phyloP scores from a whole-genome alignment of 2,797 vertebrate species.

The Leontocebus nigricollis region DNA sequence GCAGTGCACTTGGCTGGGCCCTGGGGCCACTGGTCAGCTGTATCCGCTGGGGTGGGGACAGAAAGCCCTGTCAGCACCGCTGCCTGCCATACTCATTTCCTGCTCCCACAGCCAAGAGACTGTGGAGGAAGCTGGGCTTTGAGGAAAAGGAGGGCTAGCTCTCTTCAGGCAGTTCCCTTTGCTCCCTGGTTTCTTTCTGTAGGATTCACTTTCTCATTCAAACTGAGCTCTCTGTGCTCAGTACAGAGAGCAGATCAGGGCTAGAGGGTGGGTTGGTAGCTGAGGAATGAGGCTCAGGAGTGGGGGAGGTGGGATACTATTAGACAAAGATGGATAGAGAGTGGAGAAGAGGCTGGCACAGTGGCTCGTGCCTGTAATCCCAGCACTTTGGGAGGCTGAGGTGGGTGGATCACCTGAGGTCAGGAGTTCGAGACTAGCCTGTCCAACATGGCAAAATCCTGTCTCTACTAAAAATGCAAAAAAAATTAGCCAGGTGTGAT shows the following conservation, averaged over 20 bases:
- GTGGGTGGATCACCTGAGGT: too few species aligned
- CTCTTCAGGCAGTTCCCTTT: background rate
- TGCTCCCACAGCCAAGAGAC: background rate
- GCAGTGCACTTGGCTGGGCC: background rate
- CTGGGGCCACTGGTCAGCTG: slow-evolving; percentile 22
- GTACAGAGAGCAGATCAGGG: background rate
- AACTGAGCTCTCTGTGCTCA: background rate
- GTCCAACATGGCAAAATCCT: too few species aligned
- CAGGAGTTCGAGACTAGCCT: too few species aligned
- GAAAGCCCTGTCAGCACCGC: slow-evolving; percentile 36
- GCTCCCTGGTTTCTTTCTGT: background rate
- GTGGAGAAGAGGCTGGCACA: background rate
- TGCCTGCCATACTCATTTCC: slow-evolving; percentile 42
- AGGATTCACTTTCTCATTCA: background rate
- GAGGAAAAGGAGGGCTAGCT: background rate
- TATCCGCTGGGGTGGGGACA: slow-evolving; percentile 31
- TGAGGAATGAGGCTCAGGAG: background rate
- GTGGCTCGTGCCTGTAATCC: too few species aligned
- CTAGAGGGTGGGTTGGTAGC: background rate
- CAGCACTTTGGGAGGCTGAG: too few species aligned
- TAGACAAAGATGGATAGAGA: background rate
- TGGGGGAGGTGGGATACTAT: too few species aligned
- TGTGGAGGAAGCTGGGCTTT: background rate
- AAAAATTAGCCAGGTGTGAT: too few species aligned
- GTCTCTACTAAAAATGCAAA: too few species aligned